A percentile compares a stretch with the other conserved stretches of the same genome.
Conservation (phyloP, 2,888 invertebrate species). For the Pachymerium ferrugineum region DNA sequence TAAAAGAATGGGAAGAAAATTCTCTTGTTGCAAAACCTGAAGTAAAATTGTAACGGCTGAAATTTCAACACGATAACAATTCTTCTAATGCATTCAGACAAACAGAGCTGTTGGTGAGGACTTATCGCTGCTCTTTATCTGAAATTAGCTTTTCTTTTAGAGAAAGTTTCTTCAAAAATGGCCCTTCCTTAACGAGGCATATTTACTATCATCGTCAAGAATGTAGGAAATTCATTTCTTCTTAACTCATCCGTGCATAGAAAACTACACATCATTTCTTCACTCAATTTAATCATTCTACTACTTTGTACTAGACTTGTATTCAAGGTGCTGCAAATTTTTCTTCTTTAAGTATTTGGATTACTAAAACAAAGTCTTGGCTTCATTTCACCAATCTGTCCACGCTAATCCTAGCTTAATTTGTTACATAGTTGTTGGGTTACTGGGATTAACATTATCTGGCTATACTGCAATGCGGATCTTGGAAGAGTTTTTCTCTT, state of each 20-base stretch:
- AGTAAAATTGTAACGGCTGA: not conserved
- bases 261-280: not conserved
- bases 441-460: not conserved
- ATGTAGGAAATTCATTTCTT: not conserved
- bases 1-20: not conserved
- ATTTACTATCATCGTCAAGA: constrained; percentile 1
- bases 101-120: not conserved
- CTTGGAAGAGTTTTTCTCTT: not conserved
- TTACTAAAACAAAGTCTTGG: no score
- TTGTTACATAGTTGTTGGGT: no score
- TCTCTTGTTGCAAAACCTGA: no score
- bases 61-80: not conserved
- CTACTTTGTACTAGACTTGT: not conserved
- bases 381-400: no score
- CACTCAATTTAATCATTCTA: not conserved
- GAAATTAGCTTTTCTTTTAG: constrained; percentile 21
- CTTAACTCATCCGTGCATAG: constrained; percentile 19
- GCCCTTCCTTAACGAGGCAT: constrained; percentile 4
- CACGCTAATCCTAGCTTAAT: no score
- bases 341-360: no score
- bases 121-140: constrained; percentile 16
- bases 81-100: constrained; percentile 15
- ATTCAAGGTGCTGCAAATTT: not conserved
- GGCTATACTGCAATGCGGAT: not conserved
- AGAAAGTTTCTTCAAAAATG: not conserved